Percentiles rank a stretch among this genome's conserved stretches.
Conservation (phyloP, 2,113 vertebrate species). For the Rhegmatorhina hoffmannsi region DNA sequence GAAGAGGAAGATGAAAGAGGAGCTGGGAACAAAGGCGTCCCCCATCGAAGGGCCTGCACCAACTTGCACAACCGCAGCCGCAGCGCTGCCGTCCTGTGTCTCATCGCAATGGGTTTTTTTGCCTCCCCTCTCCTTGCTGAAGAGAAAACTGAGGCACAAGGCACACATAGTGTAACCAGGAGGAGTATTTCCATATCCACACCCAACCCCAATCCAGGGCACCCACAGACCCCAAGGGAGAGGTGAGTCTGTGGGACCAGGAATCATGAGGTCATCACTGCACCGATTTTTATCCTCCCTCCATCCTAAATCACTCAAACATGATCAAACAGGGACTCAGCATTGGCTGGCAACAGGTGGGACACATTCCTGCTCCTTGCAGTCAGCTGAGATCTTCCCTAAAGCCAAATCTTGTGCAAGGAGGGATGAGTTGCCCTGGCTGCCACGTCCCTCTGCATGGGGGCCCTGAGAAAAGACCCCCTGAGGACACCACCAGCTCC, state of each 20-base stretch:
- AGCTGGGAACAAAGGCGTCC: conserved; percentile 3
- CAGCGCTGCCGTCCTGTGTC: background rate
- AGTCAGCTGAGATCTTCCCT: background rate
- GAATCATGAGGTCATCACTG: background rate
- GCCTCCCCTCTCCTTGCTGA: background rate
- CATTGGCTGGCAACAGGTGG: background rate
- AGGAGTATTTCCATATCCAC: accelerated
- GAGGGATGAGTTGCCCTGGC: background rate
- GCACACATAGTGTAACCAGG: accelerated
- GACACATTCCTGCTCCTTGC: background rate
- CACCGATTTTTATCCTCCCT: background rate
- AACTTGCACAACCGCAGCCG: conserved; percentile 18
- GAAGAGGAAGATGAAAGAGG: conserved; percentile 53
- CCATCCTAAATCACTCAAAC: background rate
- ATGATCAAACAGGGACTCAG: background rate
- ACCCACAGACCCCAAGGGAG: background rate
- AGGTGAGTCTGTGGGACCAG: background rate
- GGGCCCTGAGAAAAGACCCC: background rate
- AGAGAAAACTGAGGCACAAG: background rate
- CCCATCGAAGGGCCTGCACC: background rate
- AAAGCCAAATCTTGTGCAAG: background rate
- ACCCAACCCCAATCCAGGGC: background rate
- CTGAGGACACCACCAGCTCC: background rate
- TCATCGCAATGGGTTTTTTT: background rate
- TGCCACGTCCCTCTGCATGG: accelerated